phyloP scores from a whole-genome alignment of 2,888 invertebrate genomes.

The Xanthia icteritia region DNA sequence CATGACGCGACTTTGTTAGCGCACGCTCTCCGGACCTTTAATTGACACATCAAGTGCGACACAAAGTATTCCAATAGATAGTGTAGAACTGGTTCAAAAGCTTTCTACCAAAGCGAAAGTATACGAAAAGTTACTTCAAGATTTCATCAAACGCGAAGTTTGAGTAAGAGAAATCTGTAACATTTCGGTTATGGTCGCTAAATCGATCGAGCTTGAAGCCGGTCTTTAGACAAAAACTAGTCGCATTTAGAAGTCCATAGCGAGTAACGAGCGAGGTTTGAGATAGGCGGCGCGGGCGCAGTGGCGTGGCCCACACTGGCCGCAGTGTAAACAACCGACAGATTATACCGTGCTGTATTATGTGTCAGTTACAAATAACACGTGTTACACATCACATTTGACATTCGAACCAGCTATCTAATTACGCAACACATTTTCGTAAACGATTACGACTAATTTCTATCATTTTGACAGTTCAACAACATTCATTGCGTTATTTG shows the following conservation, averaged over 20 bases:
- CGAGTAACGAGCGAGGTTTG: conserved; percentile 54
- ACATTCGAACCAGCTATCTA: conserved; percentile 64
- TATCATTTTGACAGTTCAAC: no score
- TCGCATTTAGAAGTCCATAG: conserved; percentile 67
- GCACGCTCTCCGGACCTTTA: conserved; percentile 42
- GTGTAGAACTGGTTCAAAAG: conserved; percentile 26
- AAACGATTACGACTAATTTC: no score
- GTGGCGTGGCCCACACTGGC: conserved; percentile 40
- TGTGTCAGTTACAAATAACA: conserved; percentile 70
- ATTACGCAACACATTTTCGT: no score
- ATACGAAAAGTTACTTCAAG: conserved; percentile 20
- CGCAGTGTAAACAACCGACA: conserved; percentile 61
- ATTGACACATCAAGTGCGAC: conserved; percentile 52
- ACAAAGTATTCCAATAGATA: conserved; percentile 15
- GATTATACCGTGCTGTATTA: conserved; percentile 61
- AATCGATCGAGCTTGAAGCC: conserved; percentile 69
- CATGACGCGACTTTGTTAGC: conserved; percentile 63
- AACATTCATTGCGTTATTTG: no score
- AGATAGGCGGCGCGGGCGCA: conserved; percentile 30
- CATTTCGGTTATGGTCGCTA: conserved; percentile 76
- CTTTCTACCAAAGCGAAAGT: conserved; percentile 46
- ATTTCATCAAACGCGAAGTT: conserved; percentile 45
- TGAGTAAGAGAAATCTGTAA: conserved; percentile 62
- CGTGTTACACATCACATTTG: conserved; percentile 63
- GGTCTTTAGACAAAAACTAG: conserved; percentile 76